These are phyloP conservation scores for Diadumene lineata DNA, from an alignment of 92 coral and sea anemone genomes.

Conservation along the genomic window DNA sequence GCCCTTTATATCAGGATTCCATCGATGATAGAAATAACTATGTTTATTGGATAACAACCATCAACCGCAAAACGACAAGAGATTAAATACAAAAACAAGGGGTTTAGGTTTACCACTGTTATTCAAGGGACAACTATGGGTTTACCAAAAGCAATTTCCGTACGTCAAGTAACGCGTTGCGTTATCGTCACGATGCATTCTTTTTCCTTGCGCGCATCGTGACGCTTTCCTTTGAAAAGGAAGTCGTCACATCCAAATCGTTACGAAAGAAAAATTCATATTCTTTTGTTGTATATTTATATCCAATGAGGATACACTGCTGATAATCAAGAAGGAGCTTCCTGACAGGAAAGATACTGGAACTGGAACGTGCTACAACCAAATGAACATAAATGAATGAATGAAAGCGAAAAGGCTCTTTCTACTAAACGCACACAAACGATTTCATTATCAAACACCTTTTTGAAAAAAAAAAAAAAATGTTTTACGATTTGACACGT, in stretches of 20 bases:
- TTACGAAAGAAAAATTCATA: not conserved
- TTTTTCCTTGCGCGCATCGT: not conserved
- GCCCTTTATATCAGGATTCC: constrained; percentile 21
- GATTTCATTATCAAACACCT: too few species aligned
- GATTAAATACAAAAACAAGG: not conserved
- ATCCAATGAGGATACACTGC: not conserved
- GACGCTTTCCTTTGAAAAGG: not conserved
- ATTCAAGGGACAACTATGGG: too few species aligned
- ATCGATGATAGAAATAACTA: constrained; percentile 18
- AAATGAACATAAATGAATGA: not conserved
- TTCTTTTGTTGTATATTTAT: not conserved
- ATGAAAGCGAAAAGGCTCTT: too few species aligned
- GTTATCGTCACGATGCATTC: too few species aligned
- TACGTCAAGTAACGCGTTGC: not conserved
- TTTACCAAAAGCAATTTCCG: not conserved
- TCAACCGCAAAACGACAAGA: not conserved
- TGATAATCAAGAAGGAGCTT: not conserved
- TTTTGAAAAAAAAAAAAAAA: too few species aligned
- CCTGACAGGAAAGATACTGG: not conserved
- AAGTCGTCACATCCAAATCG: not conserved
- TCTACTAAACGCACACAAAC: too few species aligned
- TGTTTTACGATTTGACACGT: too few species aligned
- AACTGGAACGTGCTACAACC: not conserved
- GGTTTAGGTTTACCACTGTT: too few species aligned
- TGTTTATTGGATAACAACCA: not conserved